A percentile compares a stretch with the other conserved stretches of the same genome.
These are phyloP conservation scores for Grantiella picta DNA, from an alignment of 2,113 vertebrate species.

Conservation along the genomic window DNA sequence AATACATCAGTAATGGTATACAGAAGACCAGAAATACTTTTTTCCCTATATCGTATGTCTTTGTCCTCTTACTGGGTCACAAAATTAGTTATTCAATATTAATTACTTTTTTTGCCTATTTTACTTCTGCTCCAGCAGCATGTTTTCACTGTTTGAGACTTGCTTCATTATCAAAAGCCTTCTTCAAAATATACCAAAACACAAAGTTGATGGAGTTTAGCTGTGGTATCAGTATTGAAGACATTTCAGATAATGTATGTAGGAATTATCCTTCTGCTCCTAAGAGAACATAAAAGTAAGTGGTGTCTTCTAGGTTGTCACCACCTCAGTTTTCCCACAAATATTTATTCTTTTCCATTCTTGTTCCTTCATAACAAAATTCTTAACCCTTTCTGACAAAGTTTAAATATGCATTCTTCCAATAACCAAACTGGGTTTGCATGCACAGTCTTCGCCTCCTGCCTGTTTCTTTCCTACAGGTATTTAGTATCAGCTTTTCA, in stretches of 20 bases:
- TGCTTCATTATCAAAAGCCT: not conserved
- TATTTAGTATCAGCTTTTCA: not conserved
- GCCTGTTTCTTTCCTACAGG: not conserved
- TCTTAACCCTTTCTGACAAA: not conserved
- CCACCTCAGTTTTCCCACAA: not conserved
- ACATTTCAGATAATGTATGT: not conserved
- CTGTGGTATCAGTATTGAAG: not conserved
- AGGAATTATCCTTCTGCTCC: not conserved
- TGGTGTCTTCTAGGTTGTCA: not conserved
- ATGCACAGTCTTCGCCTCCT: not conserved
- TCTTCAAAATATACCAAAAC: not conserved
- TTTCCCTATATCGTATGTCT: not conserved
- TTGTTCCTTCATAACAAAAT: not conserved
- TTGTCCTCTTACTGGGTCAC: not conserved
- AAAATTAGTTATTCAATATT: not conserved
- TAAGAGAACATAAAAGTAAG: not conserved
- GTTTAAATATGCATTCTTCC: not conserved
- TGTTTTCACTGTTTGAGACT: not conserved
- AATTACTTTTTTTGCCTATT: not conserved
- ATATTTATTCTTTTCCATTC: not conserved
- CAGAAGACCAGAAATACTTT: not conserved
- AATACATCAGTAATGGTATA: not conserved
- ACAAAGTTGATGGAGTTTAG: not conserved
- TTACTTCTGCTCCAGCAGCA: not conserved
- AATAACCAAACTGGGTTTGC: not conserved